Evolutionary conservation across 1,140 invertebrate genomes (phyloP).

Genomic region (Lasaia peninsularis): DNA sequence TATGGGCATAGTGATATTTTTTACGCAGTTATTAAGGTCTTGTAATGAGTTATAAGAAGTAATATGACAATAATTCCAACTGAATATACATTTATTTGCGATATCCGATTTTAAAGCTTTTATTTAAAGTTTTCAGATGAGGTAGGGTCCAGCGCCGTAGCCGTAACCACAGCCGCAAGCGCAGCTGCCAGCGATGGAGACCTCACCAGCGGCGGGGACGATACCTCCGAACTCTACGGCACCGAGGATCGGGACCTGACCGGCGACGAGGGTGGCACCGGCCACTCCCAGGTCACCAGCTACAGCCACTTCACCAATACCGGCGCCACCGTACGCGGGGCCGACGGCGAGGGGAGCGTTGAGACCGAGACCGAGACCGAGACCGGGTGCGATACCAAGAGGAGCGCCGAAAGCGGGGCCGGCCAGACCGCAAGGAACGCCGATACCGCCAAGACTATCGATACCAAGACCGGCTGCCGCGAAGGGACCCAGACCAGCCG

Average conservation of each 20-base stretch:
- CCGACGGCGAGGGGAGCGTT: neutral
- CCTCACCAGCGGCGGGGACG: slow-evolving; percentile 27
- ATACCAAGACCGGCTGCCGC: too few species aligned
- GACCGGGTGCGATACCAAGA: neutral
- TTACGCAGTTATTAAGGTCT: too few species aligned
- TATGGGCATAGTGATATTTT: too few species aligned
- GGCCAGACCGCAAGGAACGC: neutral
- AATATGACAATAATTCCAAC: too few species aligned
- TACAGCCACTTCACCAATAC: too few species aligned
- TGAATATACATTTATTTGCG: too few species aligned
- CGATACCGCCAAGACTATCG: neutral
- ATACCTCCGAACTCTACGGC: slow-evolving; percentile 24
- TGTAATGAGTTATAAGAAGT: too few species aligned
- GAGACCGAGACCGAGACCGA: neutral
- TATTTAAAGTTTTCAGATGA: neutral
- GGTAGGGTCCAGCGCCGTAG: slow-evolving; percentile 1
- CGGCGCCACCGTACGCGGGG: too few species aligned
- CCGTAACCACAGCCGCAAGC: slow-evolving; percentile 20
- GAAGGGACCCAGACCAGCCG: neutral
- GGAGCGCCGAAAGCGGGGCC: neutral
- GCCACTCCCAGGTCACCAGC: slow-evolving; percentile 25
- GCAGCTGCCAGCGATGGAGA: slow-evolving; percentile 30
- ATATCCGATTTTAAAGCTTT: too few species aligned
- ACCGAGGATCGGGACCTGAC: too few species aligned
- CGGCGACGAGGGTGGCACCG: slow-evolving; percentile 14